Evolutionary conservation across 2,888 invertebrate species (phyloP), one percentile per base, ranked within the genome.

Genomic region (Cryptosula pallasiana): DNA sequence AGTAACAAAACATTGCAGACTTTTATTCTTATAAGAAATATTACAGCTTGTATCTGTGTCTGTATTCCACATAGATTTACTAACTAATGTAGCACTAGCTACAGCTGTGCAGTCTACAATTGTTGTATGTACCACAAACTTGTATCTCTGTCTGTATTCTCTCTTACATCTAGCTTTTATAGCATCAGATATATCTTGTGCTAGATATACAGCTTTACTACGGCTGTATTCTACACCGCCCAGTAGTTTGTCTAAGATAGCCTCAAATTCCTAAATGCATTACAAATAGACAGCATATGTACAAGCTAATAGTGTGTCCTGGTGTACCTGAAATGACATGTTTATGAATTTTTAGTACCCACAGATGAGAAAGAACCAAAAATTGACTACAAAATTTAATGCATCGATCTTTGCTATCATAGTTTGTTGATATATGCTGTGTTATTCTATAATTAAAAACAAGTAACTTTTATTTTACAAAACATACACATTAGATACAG

Each of bases 1-100:
- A 13, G 63, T 34, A 16, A 27, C 63, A 63, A 27, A 63, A 13
- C 25, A 20, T 5, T 34, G n/a, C 2, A 63, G n/a, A n/a, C 3
- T 9, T 5, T 3, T 29, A 27, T 27, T 29, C 13, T n/a, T 20
- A n/a, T 63, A 63, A 9, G 20, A 16, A 32, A 63, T 27, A 13
- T 20, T 63, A 34, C 27, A 63, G 32, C 34, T 63, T 1, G 20
- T 63, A n/a, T 63, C 63, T 13, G 63, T 63, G 27, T 32, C 32
- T 13, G 32, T 13, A 63, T 63, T 63, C 63, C 63, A 63, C 27
- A 63, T 20, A n/a, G 29, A 63, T 34, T 27, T 63, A 34, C 27
- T 63, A 34, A 27, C 63, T 32, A 29, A 32, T 13, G n/a, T 63
- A 34, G n/a, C 27, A 27, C 63, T 63, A 13, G 63, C 13, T 16